Evolutionary conservation across 2,113 vertebrate species (phyloP), one percentile per base, ranked within the genome.

Genomic region (Corvus hawaiiensis): DNA sequence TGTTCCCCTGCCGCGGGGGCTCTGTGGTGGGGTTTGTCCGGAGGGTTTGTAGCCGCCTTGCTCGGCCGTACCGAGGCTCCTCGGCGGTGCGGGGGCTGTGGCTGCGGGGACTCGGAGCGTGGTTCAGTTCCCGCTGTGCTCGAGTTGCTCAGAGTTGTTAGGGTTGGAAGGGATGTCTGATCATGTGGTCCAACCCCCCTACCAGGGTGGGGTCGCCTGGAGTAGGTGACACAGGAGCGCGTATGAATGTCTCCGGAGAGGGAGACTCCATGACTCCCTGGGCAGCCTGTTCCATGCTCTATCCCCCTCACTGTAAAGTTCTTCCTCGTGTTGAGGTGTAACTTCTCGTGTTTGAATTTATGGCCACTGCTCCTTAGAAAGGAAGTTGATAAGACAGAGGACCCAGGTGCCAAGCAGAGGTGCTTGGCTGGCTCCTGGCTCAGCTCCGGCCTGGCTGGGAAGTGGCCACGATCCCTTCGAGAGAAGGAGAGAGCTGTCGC

Each of bases 81-180:
- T 10, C 7, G 21, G 74, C 27, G 26, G 30, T 21, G 14, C 37
- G 4, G 46, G 26, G 52, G 28, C 55, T 43, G 39, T 4, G 12
- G 49, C 49, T 7, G 24, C 6, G 0, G 21, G 63, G 13, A 1
- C 35, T 27, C 27, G 0, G 44, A 28, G 51, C 7, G 4, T 1
- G n/a, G 22, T 18, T 32, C 16, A 0, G 26, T 16, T 23, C 14
- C 30, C 30, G 0, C 78, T 22, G 69, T 18, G 61, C 39, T 37
- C 62, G 6, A 2, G 37, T 4, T 33, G 33, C 46, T 39, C 46
- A 6, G 28, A 14, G 7, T 30, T 27, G 27, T 24, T 30, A 3
- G 46, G 13, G 19, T 9, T 61, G 30, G 23, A n/a, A 30, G 35
- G 11, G n/a, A 55, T 2, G 48, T 26, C 13, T n/a, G 28, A 61